Conservation (phyloP, 2,888 invertebrate species). For the Cantharis flavilabris region DNA sequence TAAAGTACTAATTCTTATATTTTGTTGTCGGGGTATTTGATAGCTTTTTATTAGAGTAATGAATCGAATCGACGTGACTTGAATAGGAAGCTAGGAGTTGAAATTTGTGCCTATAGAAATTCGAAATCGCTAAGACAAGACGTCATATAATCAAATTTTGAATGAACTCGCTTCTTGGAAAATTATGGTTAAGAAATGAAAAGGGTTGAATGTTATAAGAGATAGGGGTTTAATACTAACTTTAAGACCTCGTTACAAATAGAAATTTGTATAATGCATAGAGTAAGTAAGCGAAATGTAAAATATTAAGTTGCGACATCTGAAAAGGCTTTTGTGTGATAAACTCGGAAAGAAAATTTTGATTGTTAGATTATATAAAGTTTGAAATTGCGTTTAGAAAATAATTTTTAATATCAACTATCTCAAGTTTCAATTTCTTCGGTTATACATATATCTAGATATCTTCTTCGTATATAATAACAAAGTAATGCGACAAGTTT, state of each 20-base stretch:
- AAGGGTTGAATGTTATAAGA: constrained; percentile 23
- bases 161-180: constrained; percentile 20
- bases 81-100: not conserved
- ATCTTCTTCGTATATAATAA: not conserved
- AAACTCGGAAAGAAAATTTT: constrained; percentile 8
- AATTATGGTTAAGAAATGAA: constrained; percentile 20
- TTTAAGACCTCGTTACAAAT: constrained; percentile 8
- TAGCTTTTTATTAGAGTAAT: not conserved
- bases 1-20: too few species aligned
- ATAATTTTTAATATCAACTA: constrained; percentile 2
- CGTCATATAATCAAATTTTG: constrained; percentile 24
- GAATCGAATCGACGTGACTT: not conserved
- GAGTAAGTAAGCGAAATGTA: not conserved
- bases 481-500: constrained; percentile 17
- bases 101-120: constrained; percentile 10
- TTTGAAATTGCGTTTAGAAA: constrained; percentile 14
- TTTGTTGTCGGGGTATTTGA: too few species aligned
- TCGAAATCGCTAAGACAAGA: constrained; percentile 9
- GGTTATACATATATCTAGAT: not conserved
- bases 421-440: constrained; percentile 10
- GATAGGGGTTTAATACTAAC: constrained; percentile 13
- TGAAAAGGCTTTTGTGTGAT: not conserved
- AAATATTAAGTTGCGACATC: not conserved
- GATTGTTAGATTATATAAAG: constrained; percentile 18
- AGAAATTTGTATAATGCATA: constrained; percentile 12